These are phyloP conservation scores for Iguana delicatissima DNA, from an alignment of 2,797 vertebrate genomes.

Conservation along the genomic window DNA sequence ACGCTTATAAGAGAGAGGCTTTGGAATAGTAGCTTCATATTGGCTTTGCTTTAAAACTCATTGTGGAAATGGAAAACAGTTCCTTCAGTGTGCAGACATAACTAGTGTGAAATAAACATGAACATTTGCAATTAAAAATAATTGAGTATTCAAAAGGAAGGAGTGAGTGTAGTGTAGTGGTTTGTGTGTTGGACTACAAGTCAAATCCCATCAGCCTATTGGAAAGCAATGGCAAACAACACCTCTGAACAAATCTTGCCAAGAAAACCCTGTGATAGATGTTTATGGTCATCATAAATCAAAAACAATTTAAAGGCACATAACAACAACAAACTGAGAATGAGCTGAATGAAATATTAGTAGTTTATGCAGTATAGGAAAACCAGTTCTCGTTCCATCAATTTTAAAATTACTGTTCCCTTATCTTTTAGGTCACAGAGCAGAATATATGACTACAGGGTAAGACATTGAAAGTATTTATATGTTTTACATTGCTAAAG, in stretches of 20 bases:
- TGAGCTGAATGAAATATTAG: too few species aligned
- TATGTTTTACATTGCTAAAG: slow-evolving; percentile 24
- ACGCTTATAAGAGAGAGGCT: not conserved
- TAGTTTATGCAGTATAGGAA: slow-evolving; percentile 23
- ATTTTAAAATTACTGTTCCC: slow-evolving; percentile 46
- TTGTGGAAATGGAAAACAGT: slow-evolving; percentile 7
- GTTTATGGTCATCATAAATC: too few species aligned
- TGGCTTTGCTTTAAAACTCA: slow-evolving; percentile 23
- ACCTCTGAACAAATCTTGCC: too few species aligned
- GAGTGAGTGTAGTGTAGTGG: too few species aligned
- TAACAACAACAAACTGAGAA: too few species aligned
- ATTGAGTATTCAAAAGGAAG: slow-evolving; percentile 41
- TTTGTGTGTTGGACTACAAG: not conserved
- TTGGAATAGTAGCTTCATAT: slow-evolving; percentile 20
- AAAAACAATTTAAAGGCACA: too few species aligned
- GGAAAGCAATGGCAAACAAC: too few species aligned
- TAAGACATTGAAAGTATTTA: slow-evolving; percentile 77
- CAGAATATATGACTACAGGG: slow-evolving; percentile 99
- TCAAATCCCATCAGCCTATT: too few species aligned
- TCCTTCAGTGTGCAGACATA: not conserved
- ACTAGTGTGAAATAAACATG: slow-evolving; percentile 39
- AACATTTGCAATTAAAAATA: slow-evolving; percentile 46
- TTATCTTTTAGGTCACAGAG: slow-evolving; percentile 89
- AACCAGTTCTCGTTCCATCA: slow-evolving; percentile 26
- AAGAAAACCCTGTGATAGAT: too few species aligned